Base-by-base conservation (phyloP, 1,140 invertebrate genomes). In the Ectropis grisescens region DNA sequence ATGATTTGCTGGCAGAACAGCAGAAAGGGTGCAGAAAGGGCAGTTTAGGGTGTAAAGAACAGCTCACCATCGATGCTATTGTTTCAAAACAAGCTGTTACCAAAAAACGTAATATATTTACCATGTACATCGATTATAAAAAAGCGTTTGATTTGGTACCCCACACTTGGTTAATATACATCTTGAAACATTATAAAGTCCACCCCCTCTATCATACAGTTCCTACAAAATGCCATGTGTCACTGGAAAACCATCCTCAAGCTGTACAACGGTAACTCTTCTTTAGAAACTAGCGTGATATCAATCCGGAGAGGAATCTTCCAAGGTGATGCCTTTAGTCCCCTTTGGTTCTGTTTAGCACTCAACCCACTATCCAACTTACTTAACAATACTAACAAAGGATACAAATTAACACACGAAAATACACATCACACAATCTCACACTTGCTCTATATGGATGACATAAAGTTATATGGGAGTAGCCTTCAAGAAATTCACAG, bases 251-350 rank as follows among this genome's bases (percentile, higher is more conserved):
- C 41, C 16, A 28, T 27, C 4, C 32, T 45, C 36, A 29, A 28
- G 29, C 19, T 30, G 8, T 11, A 16, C 8, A 31, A 31, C 22
- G 10, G 12, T 27, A 11, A 37, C 30, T 12, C 35, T 8, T 8
- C 27, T 23, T 30, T 8, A 10, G 25, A 8, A 1, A 35, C 33
- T 9, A 22, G 24, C 7, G 8, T 30, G 2, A 41, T 41, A 3
- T 0, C n/a, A 19, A 41, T 41, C 11, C 11, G 19, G 8, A 14
- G 39, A 13, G 37, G 40, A 6, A 48, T 43, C 0, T 44, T 35
- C n/a, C 34, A 41, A n/a, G 47, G 51, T 7, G 55, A 51, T 24
- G 32, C 33, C 25, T 29, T 54, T 13, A 54, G 47, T 28, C 38
- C 47, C 10, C 30, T 50, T 9, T 54, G 47, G 51, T 50, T 50